Percentiles rank a stretch among this genome's conserved stretches.
These are phyloP conservation scores for Drosophila subquinaria DNA, from an alignment of 2,888 invertebrate genomes.

Conservation along the genomic window DNA sequence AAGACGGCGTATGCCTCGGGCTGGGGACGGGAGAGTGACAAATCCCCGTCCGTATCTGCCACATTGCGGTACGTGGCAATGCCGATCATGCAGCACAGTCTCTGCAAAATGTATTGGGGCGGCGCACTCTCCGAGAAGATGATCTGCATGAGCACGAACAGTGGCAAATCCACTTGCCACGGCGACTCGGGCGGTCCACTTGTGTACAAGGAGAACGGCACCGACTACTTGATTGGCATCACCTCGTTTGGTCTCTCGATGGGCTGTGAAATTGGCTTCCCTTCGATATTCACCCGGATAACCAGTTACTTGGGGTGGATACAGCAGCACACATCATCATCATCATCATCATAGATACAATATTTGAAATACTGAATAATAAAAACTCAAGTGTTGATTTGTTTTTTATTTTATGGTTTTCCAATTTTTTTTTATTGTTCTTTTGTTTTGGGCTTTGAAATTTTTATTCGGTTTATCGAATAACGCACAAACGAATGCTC, in stretches of 20 bases:
- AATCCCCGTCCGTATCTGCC: constrained; percentile 29
- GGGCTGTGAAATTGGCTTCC: constrained; percentile 70
- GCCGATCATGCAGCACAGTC: constrained; percentile 52
- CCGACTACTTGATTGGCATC: constrained; percentile 58
- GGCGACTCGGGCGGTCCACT: constrained; percentile 77
- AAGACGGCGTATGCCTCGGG: constrained; percentile 69
- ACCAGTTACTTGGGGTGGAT: constrained; percentile 76
- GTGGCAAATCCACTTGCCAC: constrained; percentile 62
- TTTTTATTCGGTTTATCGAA: constrained; percentile 65
- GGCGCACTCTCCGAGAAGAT: constrained; percentile 51
- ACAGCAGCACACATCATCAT: constrained; percentile 11
- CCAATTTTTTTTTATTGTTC: constrained; percentile 70
- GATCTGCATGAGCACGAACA: constrained; percentile 64
- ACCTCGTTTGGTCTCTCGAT: constrained; percentile 68
- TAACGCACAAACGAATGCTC: constrained; percentile 34
- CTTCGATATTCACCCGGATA: constrained; percentile 71
- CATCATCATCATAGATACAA: neutral
- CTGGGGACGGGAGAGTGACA: constrained; percentile 72
- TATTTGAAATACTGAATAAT: neutral
- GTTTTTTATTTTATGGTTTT: constrained; percentile 59
- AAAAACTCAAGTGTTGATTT: constrained; percentile 9
- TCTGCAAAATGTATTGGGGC: constrained; percentile 61
- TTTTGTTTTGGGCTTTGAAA: constrained; percentile 71
- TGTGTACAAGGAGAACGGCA: constrained; percentile 36
- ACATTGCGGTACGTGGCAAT: constrained; percentile 50